Percentiles rank a stretch among this genome's conserved stretches.
phyloP scores from a whole-genome alignment of 2,888 invertebrate species.

The Cetonia aurata region DNA sequence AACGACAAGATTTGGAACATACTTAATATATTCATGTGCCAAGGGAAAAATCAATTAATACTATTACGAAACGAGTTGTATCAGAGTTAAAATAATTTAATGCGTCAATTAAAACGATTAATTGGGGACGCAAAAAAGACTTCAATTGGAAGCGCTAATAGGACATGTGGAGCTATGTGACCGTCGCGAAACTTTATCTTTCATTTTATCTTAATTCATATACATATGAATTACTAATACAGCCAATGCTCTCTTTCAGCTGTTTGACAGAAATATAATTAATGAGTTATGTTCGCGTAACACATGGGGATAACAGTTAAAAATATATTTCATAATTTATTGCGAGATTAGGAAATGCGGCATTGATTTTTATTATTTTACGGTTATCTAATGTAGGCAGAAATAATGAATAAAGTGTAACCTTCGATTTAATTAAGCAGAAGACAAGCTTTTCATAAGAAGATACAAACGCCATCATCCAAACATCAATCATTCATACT shows the following conservation, averaged over 20 bases:
- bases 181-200: slow-evolving; percentile 13
- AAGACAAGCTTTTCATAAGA: too few species aligned
- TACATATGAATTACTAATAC: slow-evolving; percentile 15
- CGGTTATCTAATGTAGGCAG: too few species aligned
- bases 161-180: neutral
- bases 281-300: slow-evolving; percentile 3
- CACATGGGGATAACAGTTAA: neutral
- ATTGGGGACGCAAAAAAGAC: slow-evolving; percentile 19
- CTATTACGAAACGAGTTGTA: slow-evolving; percentile 18
- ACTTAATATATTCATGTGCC: slow-evolving; percentile 19
- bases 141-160: slow-evolving; percentile 7
- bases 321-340: too few species aligned
- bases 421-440: too few species aligned
- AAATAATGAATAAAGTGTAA: too few species aligned
- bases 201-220: slow-evolving; percentile 20
- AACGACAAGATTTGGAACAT: slow-evolving; percentile 19
- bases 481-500: too few species aligned
- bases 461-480: too few species aligned
- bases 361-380: too few species aligned
- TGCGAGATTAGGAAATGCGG: too few species aligned
- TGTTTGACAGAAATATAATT: slow-evolving; percentile 25
- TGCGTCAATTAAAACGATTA: slow-evolving; percentile 24
- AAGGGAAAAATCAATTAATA: slow-evolving; percentile 23
- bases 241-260: slow-evolving; percentile 20
- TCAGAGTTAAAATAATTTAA: slow-evolving; percentile 6